These are phyloP conservation scores for Megamerina dolium DNA, from an alignment of 2,888 invertebrate species.

Conservation along the genomic window DNA sequence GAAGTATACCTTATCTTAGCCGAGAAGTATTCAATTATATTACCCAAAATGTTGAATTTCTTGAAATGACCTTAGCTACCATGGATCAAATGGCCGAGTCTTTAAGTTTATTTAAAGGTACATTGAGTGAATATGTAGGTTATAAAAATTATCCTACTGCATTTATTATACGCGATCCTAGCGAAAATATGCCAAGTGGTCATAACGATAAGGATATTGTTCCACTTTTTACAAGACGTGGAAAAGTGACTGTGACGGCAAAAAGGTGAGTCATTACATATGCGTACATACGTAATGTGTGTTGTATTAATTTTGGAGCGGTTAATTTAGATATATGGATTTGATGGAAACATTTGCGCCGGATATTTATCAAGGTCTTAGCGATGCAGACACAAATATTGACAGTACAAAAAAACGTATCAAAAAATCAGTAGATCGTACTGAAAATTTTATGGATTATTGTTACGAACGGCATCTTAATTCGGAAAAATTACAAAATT, in stretches of 20 bases:
- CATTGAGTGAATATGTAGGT: constrained; percentile 65
- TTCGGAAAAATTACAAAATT: constrained; percentile 51
- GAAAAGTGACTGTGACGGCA: constrained; percentile 62
- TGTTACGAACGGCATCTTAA: constrained; percentile 62
- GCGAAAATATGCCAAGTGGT: constrained; percentile 60
- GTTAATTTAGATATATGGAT: constrained; percentile 61
- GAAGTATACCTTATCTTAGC: constrained; percentile 76
- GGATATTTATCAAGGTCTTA: constrained; percentile 73
- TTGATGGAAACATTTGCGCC: constrained; percentile 71
- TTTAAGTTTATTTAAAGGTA: constrained; percentile 58
- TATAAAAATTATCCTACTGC: constrained; percentile 53
- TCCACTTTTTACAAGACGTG: constrained; percentile 73
- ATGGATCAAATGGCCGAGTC: constrained; percentile 62
- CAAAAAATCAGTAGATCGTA: constrained; percentile 65
- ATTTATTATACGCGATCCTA: constrained; percentile 56
- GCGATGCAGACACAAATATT: constrained; percentile 57
- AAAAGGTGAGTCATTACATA: constrained; percentile 50
- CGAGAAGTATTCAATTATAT: constrained; percentile 67
- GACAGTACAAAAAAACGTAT: constrained; percentile 65
- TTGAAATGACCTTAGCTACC: constrained; percentile 68
- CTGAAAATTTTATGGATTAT: constrained; percentile 59
- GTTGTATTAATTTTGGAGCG: background rate
- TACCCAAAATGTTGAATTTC: constrained; percentile 54
- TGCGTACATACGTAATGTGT: background rate
- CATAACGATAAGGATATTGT: constrained; percentile 65